phyloP scores from a whole-genome alignment of 2,888 invertebrate genomes.

The Xestia xanthographa region DNA sequence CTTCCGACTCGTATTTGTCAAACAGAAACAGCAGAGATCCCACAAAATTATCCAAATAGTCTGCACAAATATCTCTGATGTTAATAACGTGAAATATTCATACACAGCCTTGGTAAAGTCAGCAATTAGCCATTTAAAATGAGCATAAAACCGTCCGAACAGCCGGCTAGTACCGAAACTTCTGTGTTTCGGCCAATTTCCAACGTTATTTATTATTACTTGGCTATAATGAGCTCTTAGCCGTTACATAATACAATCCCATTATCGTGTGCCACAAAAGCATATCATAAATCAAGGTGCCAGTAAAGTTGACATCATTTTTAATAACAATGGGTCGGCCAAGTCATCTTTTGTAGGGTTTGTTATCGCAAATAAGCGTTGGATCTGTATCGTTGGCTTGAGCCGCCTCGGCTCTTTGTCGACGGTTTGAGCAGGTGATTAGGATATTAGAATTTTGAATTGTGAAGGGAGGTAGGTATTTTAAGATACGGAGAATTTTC shows the following conservation, averaged over 20 bases:
- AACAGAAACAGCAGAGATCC: constrained; percentile 36
- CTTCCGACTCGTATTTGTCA: constrained; percentile 39
- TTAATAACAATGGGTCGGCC: constrained; percentile 80
- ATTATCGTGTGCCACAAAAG: constrained; percentile 79
- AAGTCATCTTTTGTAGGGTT: constrained; percentile 72
- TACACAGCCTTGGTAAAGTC: constrained; percentile 32
- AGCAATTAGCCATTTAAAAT: constrained; percentile 64
- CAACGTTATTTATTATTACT: constrained; percentile 76
- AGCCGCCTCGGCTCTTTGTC: constrained; percentile 45
- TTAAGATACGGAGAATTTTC: constrained; percentile 17
- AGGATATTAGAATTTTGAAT: constrained; percentile 49
- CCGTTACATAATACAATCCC: constrained; percentile 80
- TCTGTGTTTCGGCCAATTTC: constrained; percentile 67
- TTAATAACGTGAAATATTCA: constrained; percentile 54
- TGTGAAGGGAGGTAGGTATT: constrained; percentile 24
- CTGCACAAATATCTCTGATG: constrained; percentile 32
- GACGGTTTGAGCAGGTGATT: constrained; percentile 50
- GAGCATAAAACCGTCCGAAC: constrained; percentile 55
- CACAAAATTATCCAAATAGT: constrained; percentile 36
- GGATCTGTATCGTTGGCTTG: constrained; percentile 51
- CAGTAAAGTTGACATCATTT: constrained; percentile 84
- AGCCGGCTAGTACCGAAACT: constrained; percentile 52
- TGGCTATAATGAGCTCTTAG: constrained; percentile 79
- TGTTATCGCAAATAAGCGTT: constrained; percentile 62
- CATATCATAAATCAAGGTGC: constrained; percentile 80